phyloP scores from a whole-genome alignment of 2,113 vertebrate species.

The Parus major region DNA sequence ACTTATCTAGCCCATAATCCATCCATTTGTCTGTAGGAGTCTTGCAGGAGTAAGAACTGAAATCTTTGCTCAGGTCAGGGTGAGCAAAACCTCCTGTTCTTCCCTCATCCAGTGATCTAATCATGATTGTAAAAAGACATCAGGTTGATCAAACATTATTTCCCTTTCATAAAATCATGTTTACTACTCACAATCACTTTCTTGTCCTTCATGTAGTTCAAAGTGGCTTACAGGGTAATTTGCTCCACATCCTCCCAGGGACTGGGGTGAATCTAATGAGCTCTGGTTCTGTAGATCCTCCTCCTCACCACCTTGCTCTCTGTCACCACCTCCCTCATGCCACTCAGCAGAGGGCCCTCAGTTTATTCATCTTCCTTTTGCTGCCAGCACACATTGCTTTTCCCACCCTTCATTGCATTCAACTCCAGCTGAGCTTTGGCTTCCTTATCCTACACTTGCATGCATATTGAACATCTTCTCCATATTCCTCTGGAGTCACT shows the following conservation, averaged over 20 bases:
- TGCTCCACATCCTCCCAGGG: background rate
- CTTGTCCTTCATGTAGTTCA: background rate
- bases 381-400: background rate
- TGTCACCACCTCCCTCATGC: background rate
- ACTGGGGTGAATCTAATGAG: background rate
- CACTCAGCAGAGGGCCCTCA: background rate
- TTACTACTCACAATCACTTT: background rate
- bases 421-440: background rate
- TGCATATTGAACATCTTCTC: background rate
- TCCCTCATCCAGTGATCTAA: background rate
- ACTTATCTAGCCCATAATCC: background rate
- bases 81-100: background rate
- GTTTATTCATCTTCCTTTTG: background rate
- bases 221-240: background rate
- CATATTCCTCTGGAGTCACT: background rate
- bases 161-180: background rate
- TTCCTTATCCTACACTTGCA: background rate
- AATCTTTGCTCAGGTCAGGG: background rate
- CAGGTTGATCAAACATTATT: background rate
- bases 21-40: background rate
- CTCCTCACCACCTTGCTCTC: background rate
- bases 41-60: background rate
- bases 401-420: background rate
- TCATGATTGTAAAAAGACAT: background rate
- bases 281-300: background rate